These are phyloP conservation scores for Branchellion lobata DNA, from an alignment of 2,888 invertebrate genomes.

Conservation along the genomic window DNA sequence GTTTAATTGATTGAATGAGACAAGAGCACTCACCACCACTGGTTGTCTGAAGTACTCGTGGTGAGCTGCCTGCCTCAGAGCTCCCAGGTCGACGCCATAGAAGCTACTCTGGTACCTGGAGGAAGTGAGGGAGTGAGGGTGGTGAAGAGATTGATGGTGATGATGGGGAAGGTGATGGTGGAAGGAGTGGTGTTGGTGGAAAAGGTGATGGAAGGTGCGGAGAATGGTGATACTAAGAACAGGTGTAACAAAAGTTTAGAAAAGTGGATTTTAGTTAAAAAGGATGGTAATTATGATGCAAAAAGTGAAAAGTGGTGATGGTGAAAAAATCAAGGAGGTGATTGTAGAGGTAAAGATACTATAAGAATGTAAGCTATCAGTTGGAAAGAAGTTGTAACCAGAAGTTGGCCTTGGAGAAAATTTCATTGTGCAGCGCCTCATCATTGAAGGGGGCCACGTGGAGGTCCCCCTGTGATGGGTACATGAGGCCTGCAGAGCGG, in stretches of 20 bases:
- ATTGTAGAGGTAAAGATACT: too few relatives aligned
- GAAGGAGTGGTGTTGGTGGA: too few relatives aligned
- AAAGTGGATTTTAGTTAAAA: background rate
- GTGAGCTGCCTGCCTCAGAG: slow-evolving; percentile 85
- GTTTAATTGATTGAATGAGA: too few relatives aligned
- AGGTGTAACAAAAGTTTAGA: too few relatives aligned
- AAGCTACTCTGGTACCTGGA: slow-evolving; percentile 88
- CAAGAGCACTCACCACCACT: slow-evolving; percentile 76
- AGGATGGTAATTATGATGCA: background rate
- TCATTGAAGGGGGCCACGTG: slow-evolving; percentile 97
- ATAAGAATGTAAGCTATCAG: too few relatives aligned
- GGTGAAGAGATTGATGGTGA: background rate
- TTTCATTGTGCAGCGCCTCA: slow-evolving; percentile 94
- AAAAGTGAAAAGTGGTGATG: too few relatives aligned
- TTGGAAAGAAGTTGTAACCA: too few relatives aligned
- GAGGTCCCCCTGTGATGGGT: slow-evolving; percentile 90
- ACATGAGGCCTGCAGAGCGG: slow-evolving; percentile 79
- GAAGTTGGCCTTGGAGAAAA: slow-evolving; percentile 96
- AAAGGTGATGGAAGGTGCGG: too few relatives aligned
- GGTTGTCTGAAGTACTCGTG: slow-evolving; percentile 97
- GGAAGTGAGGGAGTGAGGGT: slow-evolving; percentile 32
- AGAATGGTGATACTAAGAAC: too few relatives aligned
- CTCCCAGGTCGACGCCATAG: slow-evolving; percentile 92
- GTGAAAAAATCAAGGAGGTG: too few relatives aligned
- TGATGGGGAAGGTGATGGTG: too few relatives aligned